Evolutionary conservation across 2,888 invertebrate genomes (phyloP), one percentile per base, ranked within the genome.

Genomic region (Campopleginae sp.): DNA sequence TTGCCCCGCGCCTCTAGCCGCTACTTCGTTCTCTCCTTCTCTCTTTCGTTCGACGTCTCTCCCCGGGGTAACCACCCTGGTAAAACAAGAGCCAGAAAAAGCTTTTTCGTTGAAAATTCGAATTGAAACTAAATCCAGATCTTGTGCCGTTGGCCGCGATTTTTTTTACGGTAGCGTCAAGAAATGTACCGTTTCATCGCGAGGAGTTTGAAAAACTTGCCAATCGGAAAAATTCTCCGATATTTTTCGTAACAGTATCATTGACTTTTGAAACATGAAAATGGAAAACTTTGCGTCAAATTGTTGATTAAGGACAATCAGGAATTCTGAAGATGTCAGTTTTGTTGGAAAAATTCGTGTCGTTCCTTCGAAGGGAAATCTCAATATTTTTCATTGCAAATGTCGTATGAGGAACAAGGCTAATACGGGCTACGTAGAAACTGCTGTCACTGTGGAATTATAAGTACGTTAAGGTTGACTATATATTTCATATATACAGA

Each of bases 321-420:
- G 12, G 27, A 61, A 72, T 33, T 6, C 23, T 46, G 7, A 14
- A 38, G 23, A 31, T 27, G n/a, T 33, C 2, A 46, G 31, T 75
- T 75, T 12, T 63, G 12, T 44, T 12, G 44, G 46, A 5, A 19
- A 63, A 31, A 17, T 27, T 33, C 2, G 1, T 7, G 7, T 80
- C 82, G 86, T 76, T 82, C 86, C 82, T 66, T 51, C 6, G 12
- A 75, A 48, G 42, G 84, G 82, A 86, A 78, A 19, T 31, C 58
- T 70, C 63, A 33, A 68, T 66, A 86, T 88, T 87, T 89, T 89
- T 88, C 86, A 85, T 75, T 88, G 89, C 82, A 90, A 91, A 91
- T 91, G 90, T 91, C 90, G 88, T 89, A 90, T 10, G 91, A 90
- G 91, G 91, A 92, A 91, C 88, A 88, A 85, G 82, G 84, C 87